Conservation (phyloP, 2,113 vertebrate genomes). For the Aepyceros melampus region DNA sequence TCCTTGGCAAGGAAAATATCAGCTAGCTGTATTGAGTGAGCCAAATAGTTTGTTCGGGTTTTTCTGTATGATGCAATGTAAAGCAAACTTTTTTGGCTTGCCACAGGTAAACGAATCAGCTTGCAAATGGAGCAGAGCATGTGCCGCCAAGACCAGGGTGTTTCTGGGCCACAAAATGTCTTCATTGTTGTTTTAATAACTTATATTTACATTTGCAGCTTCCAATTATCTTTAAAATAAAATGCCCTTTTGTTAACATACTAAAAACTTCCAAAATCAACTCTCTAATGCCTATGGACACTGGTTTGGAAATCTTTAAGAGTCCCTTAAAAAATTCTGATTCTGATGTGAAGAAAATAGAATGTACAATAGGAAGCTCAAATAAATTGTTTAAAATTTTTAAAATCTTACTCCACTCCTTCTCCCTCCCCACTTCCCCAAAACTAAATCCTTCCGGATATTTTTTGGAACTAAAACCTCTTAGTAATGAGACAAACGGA, state of each 20-base stretch:
- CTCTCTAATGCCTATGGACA: neutral
- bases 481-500: slow-evolving; percentile 74
- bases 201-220: neutral
- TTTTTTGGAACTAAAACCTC: slow-evolving; percentile 69
- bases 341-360: slow-evolving; percentile 19
- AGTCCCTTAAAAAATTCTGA: neutral
- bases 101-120: neutral
- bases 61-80: neutral
- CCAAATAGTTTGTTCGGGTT: neutral
- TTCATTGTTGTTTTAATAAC: neutral
- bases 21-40: neutral
- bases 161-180: neutral
- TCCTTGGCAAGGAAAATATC: neutral
- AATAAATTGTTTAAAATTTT: slow-evolving; percentile 53
- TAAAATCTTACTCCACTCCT: slow-evolving; percentile 46
- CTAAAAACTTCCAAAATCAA: slow-evolving; percentile 30
- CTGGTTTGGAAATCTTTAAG: neutral
- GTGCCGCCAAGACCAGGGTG: neutral
- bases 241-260: neutral
- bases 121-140: neutral
- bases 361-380: neutral
- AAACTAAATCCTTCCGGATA: slow-evolving; percentile 68
- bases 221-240: neutral
- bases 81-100: neutral
- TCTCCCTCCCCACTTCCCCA: neutral